Evolutionary conservation across 2,888 invertebrate species (phyloP).

Genomic region (Eledone cirrhosa): DNA sequence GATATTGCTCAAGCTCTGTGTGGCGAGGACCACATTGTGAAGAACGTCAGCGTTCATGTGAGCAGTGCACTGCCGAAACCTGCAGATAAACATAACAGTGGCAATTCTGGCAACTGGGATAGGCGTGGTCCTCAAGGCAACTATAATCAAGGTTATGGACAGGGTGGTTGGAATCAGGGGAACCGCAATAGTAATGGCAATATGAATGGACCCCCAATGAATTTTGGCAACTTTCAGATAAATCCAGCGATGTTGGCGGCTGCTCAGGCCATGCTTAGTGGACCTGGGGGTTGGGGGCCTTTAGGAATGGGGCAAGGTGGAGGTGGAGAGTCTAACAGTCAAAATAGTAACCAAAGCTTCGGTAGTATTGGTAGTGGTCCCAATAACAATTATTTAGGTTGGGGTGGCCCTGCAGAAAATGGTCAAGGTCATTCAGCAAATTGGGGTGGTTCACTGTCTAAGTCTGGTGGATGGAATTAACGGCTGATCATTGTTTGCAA

Average conservation of each 20-base stretch:
- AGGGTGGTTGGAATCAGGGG: constrained; percentile 28
- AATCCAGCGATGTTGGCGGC: constrained; percentile 60
- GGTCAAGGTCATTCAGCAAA: constrained; percentile 38
- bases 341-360: constrained; percentile 48
- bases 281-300: constrained; percentile 42
- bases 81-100: constrained; percentile 32
- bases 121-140: constrained; percentile 32
- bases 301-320: constrained; percentile 32
- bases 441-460: constrained; percentile 38
- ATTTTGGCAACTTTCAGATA: constrained; percentile 56
- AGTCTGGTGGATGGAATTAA: constrained; percentile 40
- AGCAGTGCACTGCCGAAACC: constrained; percentile 50
- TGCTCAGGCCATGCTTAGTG: constrained; percentile 56
- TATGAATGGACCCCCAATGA: constrained; percentile 32
- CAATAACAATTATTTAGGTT: constrained; percentile 49
- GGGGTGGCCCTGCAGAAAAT: constrained; percentile 48
- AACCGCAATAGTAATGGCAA: constrained; percentile 23
- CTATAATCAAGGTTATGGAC: constrained; percentile 34
- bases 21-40: constrained; percentile 91
- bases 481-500: neutral
- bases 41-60: constrained; percentile 76
- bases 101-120: constrained; percentile 29
- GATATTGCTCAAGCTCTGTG: constrained; percentile 87
- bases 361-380: constrained; percentile 51
- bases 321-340: constrained; percentile 41